Percentiles rank a stretch among this genome's conserved stretches.
phyloP scores from a whole-genome alignment of 2,888 invertebrate species.

The Erebia ligea region DNA sequence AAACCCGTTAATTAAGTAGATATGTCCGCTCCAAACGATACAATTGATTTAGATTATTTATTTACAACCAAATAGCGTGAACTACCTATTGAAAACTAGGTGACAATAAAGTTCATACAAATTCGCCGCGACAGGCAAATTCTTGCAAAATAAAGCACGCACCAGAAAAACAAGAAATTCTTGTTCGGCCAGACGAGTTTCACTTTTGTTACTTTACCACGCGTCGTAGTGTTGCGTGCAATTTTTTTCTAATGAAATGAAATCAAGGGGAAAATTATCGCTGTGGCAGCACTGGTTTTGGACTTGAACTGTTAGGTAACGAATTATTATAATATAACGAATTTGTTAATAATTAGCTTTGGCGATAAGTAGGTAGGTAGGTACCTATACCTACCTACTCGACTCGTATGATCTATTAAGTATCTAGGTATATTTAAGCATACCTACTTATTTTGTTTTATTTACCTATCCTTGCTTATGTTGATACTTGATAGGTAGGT shows the following conservation, averaged over 20 bases:
- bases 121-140: conserved; percentile 56
- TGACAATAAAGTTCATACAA: conserved; percentile 61
- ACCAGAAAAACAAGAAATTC: conserved; percentile 66
- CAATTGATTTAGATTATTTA: conserved; percentile 45
- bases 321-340: conserved; percentile 59
- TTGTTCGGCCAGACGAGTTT: conserved; percentile 52
- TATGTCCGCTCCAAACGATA: conserved; percentile 6
- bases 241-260: conserved; percentile 44
- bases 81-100: conserved; percentile 63
- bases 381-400: too few species aligned
- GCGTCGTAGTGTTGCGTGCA: conserved; percentile 73
- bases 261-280: conserved; percentile 45
- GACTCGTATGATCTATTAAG: too few species aligned
- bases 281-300: conserved; percentile 57
- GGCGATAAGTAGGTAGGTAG: conserved; percentile 38
- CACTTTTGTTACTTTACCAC: conserved; percentile 49
- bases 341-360: conserved; percentile 69
- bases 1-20: conserved; percentile 19
- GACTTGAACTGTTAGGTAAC: conserved; percentile 71
- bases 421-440: too few species aligned
- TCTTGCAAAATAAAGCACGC: conserved; percentile 60
- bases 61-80: conserved; percentile 60
- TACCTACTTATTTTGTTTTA: too few species aligned
- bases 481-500: not conserved
- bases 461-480: too few species aligned